Percentiles rank a stretch among this genome's conserved stretches.
Evolutionary conservation across 2,113 vertebrate genomes (phyloP).

Genomic region (Ceyx margarethae): DNA sequence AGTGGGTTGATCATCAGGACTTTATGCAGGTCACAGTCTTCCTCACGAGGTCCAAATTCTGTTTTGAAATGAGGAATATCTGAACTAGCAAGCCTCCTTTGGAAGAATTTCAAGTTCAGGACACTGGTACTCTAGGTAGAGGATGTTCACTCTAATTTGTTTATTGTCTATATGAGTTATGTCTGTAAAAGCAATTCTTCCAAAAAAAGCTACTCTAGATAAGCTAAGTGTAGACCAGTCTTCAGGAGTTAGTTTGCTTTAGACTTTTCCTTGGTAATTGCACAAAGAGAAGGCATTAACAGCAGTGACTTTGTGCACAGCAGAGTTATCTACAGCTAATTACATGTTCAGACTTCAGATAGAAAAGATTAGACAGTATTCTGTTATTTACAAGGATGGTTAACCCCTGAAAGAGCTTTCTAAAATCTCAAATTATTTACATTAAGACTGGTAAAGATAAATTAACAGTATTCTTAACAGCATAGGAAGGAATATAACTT

Average conservation of each 20-base stretch:
- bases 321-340: neutral
- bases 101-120: neutral
- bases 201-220: neutral
- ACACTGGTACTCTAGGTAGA: neutral
- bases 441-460: neutral
- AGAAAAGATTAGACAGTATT: neutral
- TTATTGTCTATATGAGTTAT: neutral
- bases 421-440: neutral
- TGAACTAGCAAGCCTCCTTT: neutral
- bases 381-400: neutral
- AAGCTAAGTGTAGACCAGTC: neutral
- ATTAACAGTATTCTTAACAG: neutral
- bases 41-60: neutral
- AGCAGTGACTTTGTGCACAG: neutral
- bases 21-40: neutral
- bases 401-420: neutral
- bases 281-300: neutral
- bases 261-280: neutral
- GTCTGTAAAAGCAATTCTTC: neutral
- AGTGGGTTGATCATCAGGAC: neutral
- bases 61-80: neutral
- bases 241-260: neutral
- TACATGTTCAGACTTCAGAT: neutral
- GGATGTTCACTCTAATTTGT: neutral
- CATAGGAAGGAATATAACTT: neutral